Conservation (phyloP, 2,113 vertebrate species). For the Megalops atlanticus region DNA sequence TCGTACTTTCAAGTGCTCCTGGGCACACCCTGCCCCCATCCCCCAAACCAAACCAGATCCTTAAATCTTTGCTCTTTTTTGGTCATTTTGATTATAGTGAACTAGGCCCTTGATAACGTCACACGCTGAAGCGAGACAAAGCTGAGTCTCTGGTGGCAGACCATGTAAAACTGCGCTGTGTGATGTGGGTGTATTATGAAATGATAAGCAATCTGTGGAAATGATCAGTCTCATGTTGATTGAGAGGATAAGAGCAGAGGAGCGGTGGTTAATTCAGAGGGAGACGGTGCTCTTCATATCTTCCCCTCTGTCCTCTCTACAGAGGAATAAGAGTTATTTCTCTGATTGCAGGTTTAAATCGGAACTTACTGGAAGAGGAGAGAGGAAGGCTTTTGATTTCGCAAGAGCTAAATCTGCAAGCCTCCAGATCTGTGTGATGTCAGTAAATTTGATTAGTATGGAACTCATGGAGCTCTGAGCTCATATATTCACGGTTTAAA, state of each 20-base stretch:
- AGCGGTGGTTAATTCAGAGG: conserved; percentile 3
- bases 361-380: conserved; percentile 32
- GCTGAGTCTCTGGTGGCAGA: neutral
- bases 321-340: conserved; percentile 28
- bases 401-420: conserved; percentile 8
- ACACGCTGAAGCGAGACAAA: too few species aligned
- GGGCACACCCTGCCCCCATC: too few species aligned
- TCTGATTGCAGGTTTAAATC: conserved; percentile 8
- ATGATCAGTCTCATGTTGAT: neutral
- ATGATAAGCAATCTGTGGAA: neutral
- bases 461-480: neutral
- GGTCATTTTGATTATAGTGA: neutral
- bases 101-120: neutral
- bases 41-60: too few species aligned
- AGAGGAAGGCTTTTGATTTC: conserved; percentile 25
- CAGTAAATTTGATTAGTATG: conserved; percentile 26
- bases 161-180: neutral
- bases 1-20: too few species aligned
- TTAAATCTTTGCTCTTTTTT: neutral
- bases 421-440: neutral
- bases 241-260: conserved; percentile 1
- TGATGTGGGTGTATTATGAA: neutral
- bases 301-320: neutral
- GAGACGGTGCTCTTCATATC: neutral
- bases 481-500: too few species aligned